A percentile compares a stretch with the other conserved stretches of the same genome.
phyloP scores from a whole-genome alignment of 1,140 invertebrate species.

The Tenebrio molitor region DNA sequence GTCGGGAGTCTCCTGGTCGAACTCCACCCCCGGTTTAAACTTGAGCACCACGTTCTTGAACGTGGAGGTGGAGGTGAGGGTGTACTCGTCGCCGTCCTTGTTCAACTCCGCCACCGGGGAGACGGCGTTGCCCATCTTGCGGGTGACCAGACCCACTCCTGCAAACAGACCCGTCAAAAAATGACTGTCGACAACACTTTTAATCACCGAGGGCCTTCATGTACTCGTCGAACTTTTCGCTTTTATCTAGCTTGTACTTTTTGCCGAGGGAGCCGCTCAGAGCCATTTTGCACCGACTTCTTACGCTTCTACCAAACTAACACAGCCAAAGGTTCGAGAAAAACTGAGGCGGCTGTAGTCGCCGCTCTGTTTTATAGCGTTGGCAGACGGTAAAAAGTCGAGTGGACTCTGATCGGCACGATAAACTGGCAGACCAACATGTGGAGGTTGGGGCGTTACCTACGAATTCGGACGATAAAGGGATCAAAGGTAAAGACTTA shows the following conservation, averaged over 20 bases:
- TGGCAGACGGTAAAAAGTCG: no score
- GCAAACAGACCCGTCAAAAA: slow-evolving; percentile 14
- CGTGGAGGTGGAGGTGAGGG: slow-evolving; percentile 83
- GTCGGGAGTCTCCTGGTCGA: slow-evolving; percentile 89
- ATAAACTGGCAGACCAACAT: no score
- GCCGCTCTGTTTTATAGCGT: no score
- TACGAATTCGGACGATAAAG: no score
- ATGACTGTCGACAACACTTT: background rate
- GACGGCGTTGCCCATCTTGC: slow-evolving; percentile 81
- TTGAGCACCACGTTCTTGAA: slow-evolving; percentile 85
- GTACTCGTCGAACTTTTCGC: slow-evolving; percentile 88
- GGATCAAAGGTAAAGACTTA: no score
- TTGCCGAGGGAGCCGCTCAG: slow-evolving; percentile 71
- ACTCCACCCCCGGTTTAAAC: slow-evolving; percentile 87
- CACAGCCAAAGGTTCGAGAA: no score
- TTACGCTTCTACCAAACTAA: background rate
- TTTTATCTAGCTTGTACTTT: slow-evolving; percentile 80
- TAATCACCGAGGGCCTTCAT: slow-evolving; percentile 86
- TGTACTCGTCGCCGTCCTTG: slow-evolving; percentile 76
- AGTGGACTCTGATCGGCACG: no score
- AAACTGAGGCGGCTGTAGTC: no score
- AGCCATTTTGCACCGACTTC: slow-evolving; percentile 63
- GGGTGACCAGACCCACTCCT: slow-evolving; percentile 84
- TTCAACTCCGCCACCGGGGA: slow-evolving; percentile 82
- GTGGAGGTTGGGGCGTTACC: no score